phyloP scores from a whole-genome alignment of 1,140 invertebrate genomes.

The Drosophila tani region DNA sequence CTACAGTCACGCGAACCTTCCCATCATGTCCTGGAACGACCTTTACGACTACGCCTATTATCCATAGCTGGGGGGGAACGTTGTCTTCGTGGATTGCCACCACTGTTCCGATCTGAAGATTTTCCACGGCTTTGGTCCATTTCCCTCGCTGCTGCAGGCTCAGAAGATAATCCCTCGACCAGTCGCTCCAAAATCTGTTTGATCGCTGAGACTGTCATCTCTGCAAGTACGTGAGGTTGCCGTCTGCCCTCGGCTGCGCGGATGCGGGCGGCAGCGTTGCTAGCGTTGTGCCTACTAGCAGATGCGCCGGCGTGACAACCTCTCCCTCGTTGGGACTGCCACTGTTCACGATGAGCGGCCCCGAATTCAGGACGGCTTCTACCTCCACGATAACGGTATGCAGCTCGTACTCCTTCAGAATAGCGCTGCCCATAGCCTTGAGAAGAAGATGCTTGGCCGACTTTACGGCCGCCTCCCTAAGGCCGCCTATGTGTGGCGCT shows the following conservation, averaged over 20 bases:
- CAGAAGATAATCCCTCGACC: background rate
- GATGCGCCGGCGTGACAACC: background rate
- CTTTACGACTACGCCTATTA: background rate
- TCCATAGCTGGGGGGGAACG: constrained; percentile 1
- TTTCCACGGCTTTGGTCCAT: background rate
- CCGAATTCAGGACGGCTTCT: background rate
- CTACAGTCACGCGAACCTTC: too few species aligned
- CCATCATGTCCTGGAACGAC: too few species aligned
- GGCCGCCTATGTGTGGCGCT: background rate
- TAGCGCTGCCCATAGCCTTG: background rate
- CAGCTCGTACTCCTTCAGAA: background rate
- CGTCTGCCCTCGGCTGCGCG: background rate
- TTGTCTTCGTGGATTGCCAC: constrained; percentile 8
- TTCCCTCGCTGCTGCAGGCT: background rate
- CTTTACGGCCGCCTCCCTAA: background rate
- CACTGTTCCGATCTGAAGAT: background rate
- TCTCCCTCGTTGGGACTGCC: too few species aligned
- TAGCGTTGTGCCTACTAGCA: too few species aligned
- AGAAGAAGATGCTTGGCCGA: background rate
- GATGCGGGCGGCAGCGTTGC: background rate
- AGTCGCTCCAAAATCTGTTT: constrained; percentile 1
- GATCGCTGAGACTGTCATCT: constrained; percentile 1
- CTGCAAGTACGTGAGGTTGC: constrained; percentile 1
- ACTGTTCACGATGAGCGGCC: background rate
- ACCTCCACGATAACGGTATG: constrained; percentile 1